Evolutionary conservation across 2,797 vertebrate genomes (phyloP), one percentile per base, ranked within the genome.

Genomic region (Hyperoplus lanceolatus): DNA sequence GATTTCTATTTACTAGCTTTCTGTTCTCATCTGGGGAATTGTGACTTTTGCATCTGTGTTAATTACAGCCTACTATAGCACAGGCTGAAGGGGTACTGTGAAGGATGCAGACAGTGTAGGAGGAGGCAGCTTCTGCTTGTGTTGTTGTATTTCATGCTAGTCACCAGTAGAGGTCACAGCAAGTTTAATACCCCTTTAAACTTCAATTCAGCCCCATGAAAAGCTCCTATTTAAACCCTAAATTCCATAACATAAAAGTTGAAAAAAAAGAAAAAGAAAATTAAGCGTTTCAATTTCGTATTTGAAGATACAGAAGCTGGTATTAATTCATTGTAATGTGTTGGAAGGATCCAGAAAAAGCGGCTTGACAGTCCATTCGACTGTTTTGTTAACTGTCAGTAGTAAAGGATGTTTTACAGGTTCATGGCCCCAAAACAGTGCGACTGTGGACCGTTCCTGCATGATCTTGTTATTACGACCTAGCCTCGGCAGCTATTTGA

Each of bases 401-500:
- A 18, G 65, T 77, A 66, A 42, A 80, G 73, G 78, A 74, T 43
- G 39, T 74, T 85, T 78, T 71, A 79, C 67, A 79, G 81, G 61
- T 73, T 70, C 67, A 64, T 50, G 73, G 70, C 69, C 21, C 63
- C 57, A 49, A 57, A 63, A 81, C 73, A 36, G 71, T 64, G 56
- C 15, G 12, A 56, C 54, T 74, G 65, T 46, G 67, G 83, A 68
- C 55, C 65, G 65, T 78, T 73, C 85, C 76, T 62, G 63, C 89
- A 62, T 72, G 67, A 89, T 91, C 82, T 84, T 81, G 81, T 91
- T 91, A 76, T 87, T 87, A 86, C 90, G 90, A 86, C 55, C 8
- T 60, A 83, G 79, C 80, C 71, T 84, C 58, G 18, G 75, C 75
- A 63, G 77, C 86, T 80, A 82, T 94, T 93, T 91, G 82, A 91